Conservation (phyloP, 2,797 vertebrate genomes). For the Corythornis leucogaster region DNA sequence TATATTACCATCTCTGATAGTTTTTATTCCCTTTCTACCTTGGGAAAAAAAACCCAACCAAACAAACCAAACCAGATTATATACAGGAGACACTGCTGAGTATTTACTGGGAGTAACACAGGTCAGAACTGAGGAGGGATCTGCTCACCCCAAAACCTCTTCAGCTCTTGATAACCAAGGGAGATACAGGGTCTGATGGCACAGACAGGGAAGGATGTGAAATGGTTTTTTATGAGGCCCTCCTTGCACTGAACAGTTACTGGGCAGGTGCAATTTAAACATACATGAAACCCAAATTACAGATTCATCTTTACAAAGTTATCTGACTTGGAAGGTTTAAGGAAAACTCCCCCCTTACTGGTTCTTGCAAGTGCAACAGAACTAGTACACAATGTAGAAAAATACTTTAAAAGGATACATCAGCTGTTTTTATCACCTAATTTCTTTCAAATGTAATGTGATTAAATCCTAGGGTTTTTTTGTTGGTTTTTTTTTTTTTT, state of each 20-base stretch:
- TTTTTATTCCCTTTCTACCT: background rate
- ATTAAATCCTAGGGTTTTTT: slow-evolving; percentile 75
- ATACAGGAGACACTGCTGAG: background rate
- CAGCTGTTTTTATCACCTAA: slow-evolving; percentile 74
- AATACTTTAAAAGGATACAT: slow-evolving; percentile 75
- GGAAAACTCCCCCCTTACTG: slow-evolving; percentile 40
- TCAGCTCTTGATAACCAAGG: background rate
- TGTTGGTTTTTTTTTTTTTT: slow-evolving; percentile 3
- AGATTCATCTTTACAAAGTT: slow-evolving; percentile 58
- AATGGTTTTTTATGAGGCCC: slow-evolving; percentile 57
- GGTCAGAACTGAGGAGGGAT: background rate
- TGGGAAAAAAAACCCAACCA: background rate
- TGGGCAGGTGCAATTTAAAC: slow-evolving; percentile 71
- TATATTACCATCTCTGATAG: background rate
- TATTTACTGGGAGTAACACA: background rate
- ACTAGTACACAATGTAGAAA: slow-evolving; percentile 66
- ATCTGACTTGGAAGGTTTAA: slow-evolving; percentile 45
- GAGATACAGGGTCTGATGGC: slow-evolving; percentile 3
- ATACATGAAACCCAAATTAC: slow-evolving; percentile 47
- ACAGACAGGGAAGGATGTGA: slow-evolving; percentile 38
- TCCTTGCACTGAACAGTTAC: slow-evolving; percentile 11
- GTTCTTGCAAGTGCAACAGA: slow-evolving; percentile 65
- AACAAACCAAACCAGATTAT: background rate
- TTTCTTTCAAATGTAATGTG: slow-evolving; percentile 77
- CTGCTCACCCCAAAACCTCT: background rate